phyloP scores from a whole-genome alignment of 2,113 vertebrate genomes.

The Tursiops truncatus region DNA sequence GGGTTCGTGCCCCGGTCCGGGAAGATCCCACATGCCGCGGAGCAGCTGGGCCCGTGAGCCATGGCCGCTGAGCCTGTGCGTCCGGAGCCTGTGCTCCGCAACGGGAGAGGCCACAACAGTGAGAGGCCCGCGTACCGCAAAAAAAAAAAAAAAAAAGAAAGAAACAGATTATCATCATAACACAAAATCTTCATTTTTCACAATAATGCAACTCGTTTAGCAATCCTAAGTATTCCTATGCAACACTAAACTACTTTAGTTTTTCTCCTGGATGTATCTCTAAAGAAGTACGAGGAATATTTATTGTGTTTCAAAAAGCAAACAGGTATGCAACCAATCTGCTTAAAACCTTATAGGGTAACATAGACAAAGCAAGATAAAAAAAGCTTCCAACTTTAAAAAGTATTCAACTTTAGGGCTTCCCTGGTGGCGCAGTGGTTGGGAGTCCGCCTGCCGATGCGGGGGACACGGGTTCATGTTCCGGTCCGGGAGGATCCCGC shows the following conservation, averaged over 20 bases:
- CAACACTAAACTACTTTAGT: background rate
- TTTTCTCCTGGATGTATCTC: background rate
- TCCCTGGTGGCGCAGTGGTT: too few species aligned
- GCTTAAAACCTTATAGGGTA: conserved; percentile 11
- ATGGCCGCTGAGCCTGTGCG: too few species aligned
- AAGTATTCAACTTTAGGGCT: conserved; percentile 25
- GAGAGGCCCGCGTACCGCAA: too few species aligned
- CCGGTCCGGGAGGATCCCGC: too few species aligned
- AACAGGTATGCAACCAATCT: background rate
- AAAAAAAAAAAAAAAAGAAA: background rate
- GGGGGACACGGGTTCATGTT: too few species aligned
- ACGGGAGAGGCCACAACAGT: too few species aligned
- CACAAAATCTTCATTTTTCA: conserved; percentile 1
- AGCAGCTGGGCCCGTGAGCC: too few species aligned
- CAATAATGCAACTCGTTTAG: background rate
- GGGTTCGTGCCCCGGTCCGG: too few species aligned
- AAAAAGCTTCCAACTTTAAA: background rate
- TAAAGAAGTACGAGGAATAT: background rate
- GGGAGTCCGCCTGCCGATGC: too few species aligned
- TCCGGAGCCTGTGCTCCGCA: too few species aligned
- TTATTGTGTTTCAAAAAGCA: conserved; percentile 1
- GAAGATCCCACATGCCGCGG: too few species aligned
- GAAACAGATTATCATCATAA: background rate
- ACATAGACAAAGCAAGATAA: background rate
- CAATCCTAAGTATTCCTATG: background rate